phyloP scores from a whole-genome alignment of 2,888 invertebrate species.

The Luperina testacea region DNA sequence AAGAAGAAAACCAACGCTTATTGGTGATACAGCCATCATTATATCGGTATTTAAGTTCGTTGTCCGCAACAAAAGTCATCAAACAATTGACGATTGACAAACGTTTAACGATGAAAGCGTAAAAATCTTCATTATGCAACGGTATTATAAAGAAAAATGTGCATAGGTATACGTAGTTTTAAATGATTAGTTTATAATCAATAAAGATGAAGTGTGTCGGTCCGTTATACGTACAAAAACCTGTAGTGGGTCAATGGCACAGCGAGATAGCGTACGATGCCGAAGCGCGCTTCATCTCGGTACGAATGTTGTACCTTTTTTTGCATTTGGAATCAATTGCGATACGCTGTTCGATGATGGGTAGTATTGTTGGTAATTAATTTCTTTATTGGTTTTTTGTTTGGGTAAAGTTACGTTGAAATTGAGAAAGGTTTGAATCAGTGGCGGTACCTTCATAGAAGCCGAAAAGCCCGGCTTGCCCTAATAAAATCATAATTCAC shows the following conservation, averaged over 20 bases:
- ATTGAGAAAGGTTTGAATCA: conserved; percentile 18
- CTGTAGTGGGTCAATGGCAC: conserved; percentile 88
- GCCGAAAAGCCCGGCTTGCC: too few relatives aligned
- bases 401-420: conserved; percentile 6
- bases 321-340: conserved; percentile 67
- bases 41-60: conserved; percentile 38
- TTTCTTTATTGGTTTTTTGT: conserved; percentile 40
- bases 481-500: too few relatives aligned
- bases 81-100: conserved; percentile 40
- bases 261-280: conserved; percentile 54
- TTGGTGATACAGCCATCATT: conserved; percentile 23
- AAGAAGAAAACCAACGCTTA: conserved; percentile 17
- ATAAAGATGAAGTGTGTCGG: conserved; percentile 86
- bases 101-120: conserved; percentile 43
- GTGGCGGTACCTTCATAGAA: too few relatives aligned
- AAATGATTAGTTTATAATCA: conserved; percentile 84
- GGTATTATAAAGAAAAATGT: conserved; percentile 55
- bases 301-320: conserved; percentile 55
- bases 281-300: conserved; percentile 64
- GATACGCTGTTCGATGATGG: conserved; percentile 52
- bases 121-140: conserved; percentile 54
- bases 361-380: conserved; percentile 59
- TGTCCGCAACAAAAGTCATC: conserved; percentile 28
- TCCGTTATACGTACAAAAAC: conserved; percentile 88
- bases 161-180: conserved; percentile 63